Percentiles rank a stretch among this genome's conserved stretches.
These are phyloP conservation scores for Dicrostonyx torquatus DNA, from an alignment of 2,797 vertebrate genomes.

Conservation along the genomic window DNA sequence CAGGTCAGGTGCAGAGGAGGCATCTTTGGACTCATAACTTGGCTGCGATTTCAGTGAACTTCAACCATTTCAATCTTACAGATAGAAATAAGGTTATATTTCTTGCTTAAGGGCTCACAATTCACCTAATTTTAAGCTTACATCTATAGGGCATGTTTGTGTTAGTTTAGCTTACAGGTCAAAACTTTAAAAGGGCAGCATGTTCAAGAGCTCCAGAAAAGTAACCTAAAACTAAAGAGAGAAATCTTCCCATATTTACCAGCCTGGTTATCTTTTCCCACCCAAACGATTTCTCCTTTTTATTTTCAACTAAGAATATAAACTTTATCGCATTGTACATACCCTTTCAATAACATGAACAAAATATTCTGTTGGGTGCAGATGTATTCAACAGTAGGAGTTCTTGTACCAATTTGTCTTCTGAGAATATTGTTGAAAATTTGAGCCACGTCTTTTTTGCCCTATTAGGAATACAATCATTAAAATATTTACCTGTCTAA, in stretches of 20 bases:
- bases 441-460: conserved; percentile 98
- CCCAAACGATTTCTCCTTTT: conserved; percentile 52
- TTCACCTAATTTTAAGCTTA: conserved; percentile 42
- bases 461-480: conserved; percentile 87
- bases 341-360: conserved; percentile 99
- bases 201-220: conserved; percentile 17
- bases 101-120: not conserved
- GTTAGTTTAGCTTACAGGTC: not conserved
- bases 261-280: conserved; percentile 35
- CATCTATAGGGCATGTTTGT: not conserved
- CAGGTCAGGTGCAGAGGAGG: not conserved
- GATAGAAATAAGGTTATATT: not conserved
- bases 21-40: not conserved
- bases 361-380: conserved; percentile 99
- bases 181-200: conserved; percentile 39
- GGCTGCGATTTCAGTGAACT: not conserved
- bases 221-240: conserved; percentile 14
- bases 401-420: conserved; percentile 97
- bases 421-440: conserved; percentile 99
- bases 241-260: conserved; percentile 32
- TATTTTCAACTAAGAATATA: conserved; percentile 62
- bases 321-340: conserved; percentile 77
- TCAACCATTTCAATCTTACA: not conserved
- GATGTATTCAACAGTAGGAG: conserved; percentile 98
- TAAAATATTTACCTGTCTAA: conserved; percentile 74